A percentile compares a stretch with the other conserved stretches of the same genome.
These are phyloP conservation scores for Perca schrenkii DNA, from an alignment of 2,113 vertebrate genomes.

Conservation along the genomic window DNA sequence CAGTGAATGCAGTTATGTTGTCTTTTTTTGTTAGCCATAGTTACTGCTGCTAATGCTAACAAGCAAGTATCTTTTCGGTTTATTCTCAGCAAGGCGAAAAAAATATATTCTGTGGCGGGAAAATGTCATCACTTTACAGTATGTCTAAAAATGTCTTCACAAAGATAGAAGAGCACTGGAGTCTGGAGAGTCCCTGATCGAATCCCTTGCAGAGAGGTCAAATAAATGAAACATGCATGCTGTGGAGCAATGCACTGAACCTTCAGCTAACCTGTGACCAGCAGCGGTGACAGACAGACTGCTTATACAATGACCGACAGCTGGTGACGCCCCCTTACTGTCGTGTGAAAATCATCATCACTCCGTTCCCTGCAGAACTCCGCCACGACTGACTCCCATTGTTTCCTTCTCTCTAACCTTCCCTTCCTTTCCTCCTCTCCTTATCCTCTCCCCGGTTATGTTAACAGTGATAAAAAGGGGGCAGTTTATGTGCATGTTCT, in stretches of 20 bases:
- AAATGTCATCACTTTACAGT: too few relatives aligned
- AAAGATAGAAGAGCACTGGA: not conserved
- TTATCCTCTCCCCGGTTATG: not conserved
- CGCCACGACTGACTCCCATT: not conserved
- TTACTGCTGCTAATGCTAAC: too few relatives aligned
- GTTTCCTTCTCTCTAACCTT: not conserved
- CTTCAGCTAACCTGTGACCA: not conserved
- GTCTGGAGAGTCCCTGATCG: not conserved
- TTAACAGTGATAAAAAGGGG: not conserved
- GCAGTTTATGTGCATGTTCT: not conserved
- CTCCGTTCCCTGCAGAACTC: not conserved
- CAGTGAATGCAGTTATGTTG: too few relatives aligned
- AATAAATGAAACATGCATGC: not conserved
- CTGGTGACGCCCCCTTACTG: conserved; percentile 17
- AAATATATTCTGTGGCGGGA: too few relatives aligned
- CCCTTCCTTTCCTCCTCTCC: conserved; percentile 6
- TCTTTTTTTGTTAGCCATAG: too few relatives aligned
- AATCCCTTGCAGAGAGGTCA: not conserved
- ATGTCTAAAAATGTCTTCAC: not conserved
- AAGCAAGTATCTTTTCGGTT: too few relatives aligned
- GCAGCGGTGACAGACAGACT: not conserved
- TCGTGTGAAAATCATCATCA: conserved; percentile 18
- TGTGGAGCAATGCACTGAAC: not conserved
- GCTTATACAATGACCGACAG: not conserved
- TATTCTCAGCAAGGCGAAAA: too few relatives aligned